Percentiles rank a stretch among this genome's conserved stretches.
These are phyloP conservation scores for Acanthosepion esculentum DNA, from an alignment of 2,888 invertebrate species.

Conservation along the genomic window DNA sequence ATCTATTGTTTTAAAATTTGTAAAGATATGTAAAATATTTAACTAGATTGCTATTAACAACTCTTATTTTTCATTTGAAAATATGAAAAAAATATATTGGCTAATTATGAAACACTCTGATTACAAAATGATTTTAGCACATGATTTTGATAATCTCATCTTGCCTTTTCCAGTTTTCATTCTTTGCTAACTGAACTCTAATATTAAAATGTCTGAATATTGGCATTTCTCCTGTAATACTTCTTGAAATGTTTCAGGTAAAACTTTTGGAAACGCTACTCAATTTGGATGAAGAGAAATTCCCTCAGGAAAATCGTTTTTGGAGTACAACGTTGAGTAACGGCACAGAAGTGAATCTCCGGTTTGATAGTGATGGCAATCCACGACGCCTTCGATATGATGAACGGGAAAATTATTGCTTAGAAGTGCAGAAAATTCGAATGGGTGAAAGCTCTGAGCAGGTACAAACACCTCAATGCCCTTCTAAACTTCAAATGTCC, in stretches of 20 bases:
- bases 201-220: too few species aligned
- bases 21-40: too few species aligned
- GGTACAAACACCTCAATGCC: conserved; percentile 57
- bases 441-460: conserved; percentile 72
- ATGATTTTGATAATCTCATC: not conserved
- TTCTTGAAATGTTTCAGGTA: conserved; percentile 58
- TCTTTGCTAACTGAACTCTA: too few species aligned
- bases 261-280: conserved; percentile 58
- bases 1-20: too few species aligned
- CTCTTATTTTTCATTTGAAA: not conserved
- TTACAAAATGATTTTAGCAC: too few species aligned
- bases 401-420: conserved; percentile 69
- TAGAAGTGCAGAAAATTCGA: conserved; percentile 66
- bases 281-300: conserved; percentile 35
- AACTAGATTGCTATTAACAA: not conserved
- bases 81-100: not conserved
- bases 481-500: not conserved
- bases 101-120: not conserved
- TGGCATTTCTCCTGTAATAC: not conserved
- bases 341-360: conserved; percentile 65
- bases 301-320: conserved; percentile 50
- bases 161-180: not conserved
- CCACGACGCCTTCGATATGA: conserved; percentile 63
- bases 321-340: conserved; percentile 71
- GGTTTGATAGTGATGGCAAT: conserved; percentile 65